Conservation (phyloP, 37 sponge, comb jelly and placozoan genomes). For the Dysidea cf. avara region DNA sequence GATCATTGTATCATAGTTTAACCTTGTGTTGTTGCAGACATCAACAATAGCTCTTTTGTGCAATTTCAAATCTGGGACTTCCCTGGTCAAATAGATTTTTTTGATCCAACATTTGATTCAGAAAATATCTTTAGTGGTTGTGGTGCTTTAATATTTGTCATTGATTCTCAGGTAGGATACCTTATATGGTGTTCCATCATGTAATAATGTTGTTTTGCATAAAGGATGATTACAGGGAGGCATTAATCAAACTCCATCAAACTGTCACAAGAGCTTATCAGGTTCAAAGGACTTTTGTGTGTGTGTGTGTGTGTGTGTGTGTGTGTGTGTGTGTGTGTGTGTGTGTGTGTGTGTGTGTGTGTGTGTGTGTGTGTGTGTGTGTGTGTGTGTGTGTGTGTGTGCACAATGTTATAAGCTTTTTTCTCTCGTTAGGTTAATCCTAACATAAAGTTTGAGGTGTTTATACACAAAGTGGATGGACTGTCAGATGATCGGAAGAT, state of each 20-base stretch:
- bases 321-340: slow-evolving; percentile 1
- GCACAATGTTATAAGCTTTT: neutral
- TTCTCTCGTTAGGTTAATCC: slow-evolving; percentile 63
- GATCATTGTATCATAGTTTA: neutral
- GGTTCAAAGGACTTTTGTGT: slow-evolving; percentile 1
- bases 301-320: neutral
- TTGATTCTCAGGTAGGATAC: slow-evolving; percentile 79
- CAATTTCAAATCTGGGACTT: slow-evolving; percentile 98
- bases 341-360: neutral
- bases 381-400: slow-evolving; percentile 1
- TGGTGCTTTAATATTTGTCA: slow-evolving; percentile 91
- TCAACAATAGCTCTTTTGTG: slow-evolving; percentile 91
- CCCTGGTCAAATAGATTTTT: slow-evolving; percentile 95
- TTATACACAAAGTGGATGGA: slow-evolving; percentile 97
- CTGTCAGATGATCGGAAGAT: slow-evolving; percentile 67
- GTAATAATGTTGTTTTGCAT: slow-evolving; percentile 2
- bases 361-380: neutral
- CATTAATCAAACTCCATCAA: slow-evolving; percentile 86
- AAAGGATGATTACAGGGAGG: slow-evolving; percentile 83
- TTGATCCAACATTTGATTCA: slow-evolving; percentile 83
- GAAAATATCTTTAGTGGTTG: slow-evolving; percentile 89
- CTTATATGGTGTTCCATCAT: neutral
- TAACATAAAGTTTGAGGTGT: slow-evolving; percentile 94
- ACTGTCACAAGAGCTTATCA: slow-evolving; percentile 84
- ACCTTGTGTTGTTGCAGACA: slow-evolving; percentile 40